Evolutionary conservation across 1,140 invertebrate species (phyloP), one percentile per base, ranked within the genome.

Genomic region (Bombus superbus): DNA sequence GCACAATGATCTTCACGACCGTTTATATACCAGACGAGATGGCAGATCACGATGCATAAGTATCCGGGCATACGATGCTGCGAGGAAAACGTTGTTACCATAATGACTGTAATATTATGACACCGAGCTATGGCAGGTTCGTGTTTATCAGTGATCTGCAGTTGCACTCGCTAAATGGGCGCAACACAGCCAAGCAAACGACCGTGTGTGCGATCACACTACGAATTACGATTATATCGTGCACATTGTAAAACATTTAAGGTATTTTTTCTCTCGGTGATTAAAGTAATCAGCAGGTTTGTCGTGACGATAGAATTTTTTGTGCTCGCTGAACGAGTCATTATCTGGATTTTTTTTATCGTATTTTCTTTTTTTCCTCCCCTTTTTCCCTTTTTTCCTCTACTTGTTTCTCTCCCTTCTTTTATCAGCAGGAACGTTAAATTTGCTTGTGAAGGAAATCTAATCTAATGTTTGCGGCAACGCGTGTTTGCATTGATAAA

Each of bases 91-190:
- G 87, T 78, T 77, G 76, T 40, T 83, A 69, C 89, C 88, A 85
- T 89, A 90, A 89, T 89, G 89, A 84, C 88, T 78, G 69, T 79
- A 78, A 85, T 90, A 90, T 90, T 90, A 90, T 89, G 88, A 88
- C 83, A 81, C 79, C 88, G 85, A 71, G 76, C 72, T 83, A 86
- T 64, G 79, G 79, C 53, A 8, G 73, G 77, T 75, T 83, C 83
- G 82, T 69, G 86, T 90, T 90, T 88, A 86, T 88, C 89, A 79
- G 69, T 32, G 89, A 90, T 90, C 89, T 90, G 81, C 83, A 81
- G 87, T 90, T 88, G 88, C 86, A 87, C 82, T 32, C 18, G 80
- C 40, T 59, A 73, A 81, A 81, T 53, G 80, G 42, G 38, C 68
- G 18, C 38, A n/a, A n/a, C 59, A 64, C 53, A 59, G 5, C 25